Evolutionary conservation across 64 coral and sea anemone species (phyloP).

Genomic region (Montipora sp.): DNA sequence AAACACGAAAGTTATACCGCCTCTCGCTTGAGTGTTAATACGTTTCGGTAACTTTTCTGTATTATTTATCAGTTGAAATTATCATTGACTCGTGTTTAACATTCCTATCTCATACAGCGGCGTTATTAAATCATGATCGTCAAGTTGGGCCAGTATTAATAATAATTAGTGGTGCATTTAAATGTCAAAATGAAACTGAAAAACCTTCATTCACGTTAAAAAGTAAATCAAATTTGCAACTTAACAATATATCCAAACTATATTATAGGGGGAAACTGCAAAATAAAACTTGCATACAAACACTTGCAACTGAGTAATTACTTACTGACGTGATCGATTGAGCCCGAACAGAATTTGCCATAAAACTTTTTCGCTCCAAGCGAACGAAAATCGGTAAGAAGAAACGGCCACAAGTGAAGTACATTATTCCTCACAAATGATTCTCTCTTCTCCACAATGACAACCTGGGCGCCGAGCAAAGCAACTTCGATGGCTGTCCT

Average conservation of each 20-base stretch:
- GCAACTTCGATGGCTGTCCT: slow-evolving; percentile 95
- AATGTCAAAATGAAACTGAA: too few species aligned
- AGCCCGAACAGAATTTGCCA: slow-evolving; percentile 95
- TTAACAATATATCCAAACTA: background rate
- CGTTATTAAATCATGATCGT: background rate
- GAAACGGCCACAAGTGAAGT: slow-evolving; percentile 96
- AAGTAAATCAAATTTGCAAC: background rate
- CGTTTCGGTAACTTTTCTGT: background rate
- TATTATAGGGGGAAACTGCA: background rate
- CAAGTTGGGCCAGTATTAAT: background rate
- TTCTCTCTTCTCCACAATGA: slow-evolving; percentile 93
- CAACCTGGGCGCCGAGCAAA: slow-evolving; percentile 88
- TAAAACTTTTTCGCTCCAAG: slow-evolving; percentile 97
- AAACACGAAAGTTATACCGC: background rate
- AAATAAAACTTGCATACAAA: background rate
- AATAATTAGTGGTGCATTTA: background rate
- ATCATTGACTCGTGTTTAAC: background rate
- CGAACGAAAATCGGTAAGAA: slow-evolving; percentile 93
- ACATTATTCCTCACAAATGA: slow-evolving; percentile 95
- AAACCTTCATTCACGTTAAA: background rate
- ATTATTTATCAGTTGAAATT: background rate
- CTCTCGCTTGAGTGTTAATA: background rate
- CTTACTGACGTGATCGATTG: slow-evolving; percentile 98
- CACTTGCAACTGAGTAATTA: background rate
- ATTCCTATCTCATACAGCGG: background rate